These are phyloP conservation scores for Achroia grisella DNA, from an alignment of 1,140 invertebrate genomes.

Conservation along the genomic window DNA sequence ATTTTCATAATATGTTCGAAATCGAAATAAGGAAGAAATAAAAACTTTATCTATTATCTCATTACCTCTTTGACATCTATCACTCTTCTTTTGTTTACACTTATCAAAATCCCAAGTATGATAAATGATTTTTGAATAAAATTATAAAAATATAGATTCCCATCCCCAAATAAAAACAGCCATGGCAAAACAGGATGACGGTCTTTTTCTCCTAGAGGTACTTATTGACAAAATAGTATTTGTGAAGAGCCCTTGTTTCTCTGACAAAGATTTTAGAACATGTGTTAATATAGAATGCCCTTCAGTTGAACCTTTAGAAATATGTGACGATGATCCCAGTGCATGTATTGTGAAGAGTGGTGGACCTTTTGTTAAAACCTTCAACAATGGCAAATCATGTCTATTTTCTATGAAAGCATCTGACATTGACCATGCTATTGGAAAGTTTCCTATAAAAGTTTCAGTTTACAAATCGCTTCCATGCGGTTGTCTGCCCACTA, in stretches of 20 bases:
- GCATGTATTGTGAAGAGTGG: slow-evolving; percentile 41
- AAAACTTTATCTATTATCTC: neutral
- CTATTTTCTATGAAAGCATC: slow-evolving; percentile 70
- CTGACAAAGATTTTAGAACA: slow-evolving; percentile 66
- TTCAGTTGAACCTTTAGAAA: slow-evolving; percentile 67
- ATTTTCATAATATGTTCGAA: too few relatives aligned
- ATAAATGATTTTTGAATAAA: slow-evolving; percentile 22
- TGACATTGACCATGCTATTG: slow-evolving; percentile 60
- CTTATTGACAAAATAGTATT: slow-evolving; percentile 73
- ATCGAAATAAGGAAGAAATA: too few relatives aligned
- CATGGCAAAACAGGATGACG: slow-evolving; percentile 69
- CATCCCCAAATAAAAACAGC: slow-evolving; percentile 40
- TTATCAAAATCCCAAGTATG: slow-evolving; percentile 48
- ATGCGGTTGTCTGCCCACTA: slow-evolving; percentile 54
- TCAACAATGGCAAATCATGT: slow-evolving; percentile 74
- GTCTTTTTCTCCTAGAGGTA: slow-evolving; percentile 74
- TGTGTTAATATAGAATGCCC: slow-evolving; percentile 70
- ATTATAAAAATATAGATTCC: slow-evolving; percentile 40
- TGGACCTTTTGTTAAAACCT: slow-evolving; percentile 48
- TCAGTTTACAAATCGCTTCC: slow-evolving; percentile 49
- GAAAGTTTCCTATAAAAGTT: slow-evolving; percentile 48
- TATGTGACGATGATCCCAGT: slow-evolving; percentile 73
- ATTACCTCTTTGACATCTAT: too few relatives aligned
- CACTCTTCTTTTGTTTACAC: slow-evolving; percentile 41
- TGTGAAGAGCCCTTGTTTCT: slow-evolving; percentile 52